Base-by-base conservation (phyloP, 2,797 vertebrate species). In the Poecile montanus region DNA sequence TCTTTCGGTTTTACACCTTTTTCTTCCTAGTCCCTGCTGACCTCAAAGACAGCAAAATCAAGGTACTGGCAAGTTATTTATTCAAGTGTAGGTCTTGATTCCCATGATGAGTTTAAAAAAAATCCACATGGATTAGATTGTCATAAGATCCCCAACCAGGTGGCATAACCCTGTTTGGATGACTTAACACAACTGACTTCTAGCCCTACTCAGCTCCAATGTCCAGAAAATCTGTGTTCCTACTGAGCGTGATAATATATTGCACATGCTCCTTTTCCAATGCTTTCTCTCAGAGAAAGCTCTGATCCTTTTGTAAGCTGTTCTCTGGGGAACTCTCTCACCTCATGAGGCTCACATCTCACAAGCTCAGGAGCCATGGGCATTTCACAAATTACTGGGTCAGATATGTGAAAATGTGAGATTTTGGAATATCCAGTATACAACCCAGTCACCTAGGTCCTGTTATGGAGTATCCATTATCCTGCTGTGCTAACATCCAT, bases 151-250 rank as follows among this genome's bases (percentile, higher is more conserved):
- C 40, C 80, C 73, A 91, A 53, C 23, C 70, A 95, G 63, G 94
- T 80, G 54, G 71, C 73, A 91, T 82, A 93, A 88, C 14, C 34
- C 66, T 72, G 45, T 78, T 85, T 54, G 75, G 91, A 91, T 93
- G 79, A 93, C 75, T 81, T 78, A 79, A 91, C 34, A 57, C 56
- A 91, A 89, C 76, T 72, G 56, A 75, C 60, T 85, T 88, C 82
- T 70, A 88, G 76, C 27, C 83, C 76, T 76, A 38, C 91, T 78
- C 61, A 91, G 82, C 48, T 93, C 85, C 91, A 66, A 72, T 89
- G 86, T 95, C 75, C 78, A 88, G 94, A 88, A 96, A 91, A 90
- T 88, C 67, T 86, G 45, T 86, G 66, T 6, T 79, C 85, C 91
- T 91, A 88, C 60, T 63, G 75, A 95, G 73, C 19, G 8, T 62